These are phyloP conservation scores for Rana temporaria DNA, from an alignment of 2,113 vertebrate genomes.

Conservation along the genomic window DNA sequence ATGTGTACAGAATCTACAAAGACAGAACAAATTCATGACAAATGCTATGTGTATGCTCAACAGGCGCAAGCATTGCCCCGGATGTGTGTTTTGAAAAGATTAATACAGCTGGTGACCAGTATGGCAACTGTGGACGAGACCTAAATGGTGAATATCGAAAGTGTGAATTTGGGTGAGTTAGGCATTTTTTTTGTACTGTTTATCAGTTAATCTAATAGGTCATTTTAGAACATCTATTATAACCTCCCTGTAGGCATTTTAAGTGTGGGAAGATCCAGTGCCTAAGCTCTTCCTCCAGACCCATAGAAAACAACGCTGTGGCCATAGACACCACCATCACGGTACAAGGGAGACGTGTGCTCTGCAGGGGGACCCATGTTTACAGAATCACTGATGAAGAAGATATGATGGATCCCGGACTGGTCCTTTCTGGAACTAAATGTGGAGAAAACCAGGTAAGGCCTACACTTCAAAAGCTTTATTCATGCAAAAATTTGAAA, in stretches of 20 bases:
- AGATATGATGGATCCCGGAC: constrained; percentile 91
- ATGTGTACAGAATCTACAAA: too few species aligned
- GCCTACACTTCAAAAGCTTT: not conserved
- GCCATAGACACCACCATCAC: constrained; percentile 86
- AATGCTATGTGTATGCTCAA: not conserved
- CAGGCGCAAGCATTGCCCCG: constrained; percentile 85
- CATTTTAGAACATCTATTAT: not conserved
- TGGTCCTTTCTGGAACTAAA: constrained; percentile 94
- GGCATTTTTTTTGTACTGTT: not conserved
- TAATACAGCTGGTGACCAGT: constrained; percentile 89
- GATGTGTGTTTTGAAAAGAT: constrained; percentile 89
- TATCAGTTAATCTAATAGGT: not conserved
- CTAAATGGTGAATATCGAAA: constrained; percentile 82
- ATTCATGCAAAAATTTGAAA: too few species aligned
- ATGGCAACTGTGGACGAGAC: constrained; percentile 95
- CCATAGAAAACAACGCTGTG: constrained; percentile 86
- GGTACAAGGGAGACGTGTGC: constrained; percentile 66
- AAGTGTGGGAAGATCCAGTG: constrained; percentile 98
- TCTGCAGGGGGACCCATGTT: constrained; percentile 89
- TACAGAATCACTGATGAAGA: constrained; percentile 79
- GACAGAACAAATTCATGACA: too few species aligned
- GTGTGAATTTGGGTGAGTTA: constrained; percentile 81
- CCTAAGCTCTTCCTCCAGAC: constrained; percentile 78
- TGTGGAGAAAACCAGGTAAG: constrained; percentile 88
- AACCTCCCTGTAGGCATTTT: constrained; percentile 77